Evolutionary conservation across 2,888 invertebrate species (phyloP).

Genomic region (Sacculina carcini): DNA sequence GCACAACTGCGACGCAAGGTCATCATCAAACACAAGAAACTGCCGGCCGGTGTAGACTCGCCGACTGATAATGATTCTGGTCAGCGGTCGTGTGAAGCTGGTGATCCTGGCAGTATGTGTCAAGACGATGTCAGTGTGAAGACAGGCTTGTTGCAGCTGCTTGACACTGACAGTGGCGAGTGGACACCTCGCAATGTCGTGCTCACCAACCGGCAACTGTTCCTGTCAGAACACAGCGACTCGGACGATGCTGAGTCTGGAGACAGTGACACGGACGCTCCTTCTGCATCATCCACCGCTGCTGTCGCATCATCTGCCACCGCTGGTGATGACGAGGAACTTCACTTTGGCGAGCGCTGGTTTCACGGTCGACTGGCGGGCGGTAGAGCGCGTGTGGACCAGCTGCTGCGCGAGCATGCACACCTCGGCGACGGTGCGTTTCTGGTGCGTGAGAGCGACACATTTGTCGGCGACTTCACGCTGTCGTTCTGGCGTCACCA

Average conservation of each 20-base stretch:
- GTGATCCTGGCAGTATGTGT: background rate
- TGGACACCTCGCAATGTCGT: constrained; percentile 90
- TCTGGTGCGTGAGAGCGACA: constrained; percentile 73
- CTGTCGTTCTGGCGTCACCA: constrained; percentile 54
- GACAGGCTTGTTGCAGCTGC: constrained; percentile 64
- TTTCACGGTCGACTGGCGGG: constrained; percentile 65
- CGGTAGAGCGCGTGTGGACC: constrained; percentile 42
- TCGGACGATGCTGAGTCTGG: constrained; percentile 18
- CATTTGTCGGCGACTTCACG: constrained; percentile 86
- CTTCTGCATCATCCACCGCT: background rate
- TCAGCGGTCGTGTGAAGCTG: constrained; percentile 10
- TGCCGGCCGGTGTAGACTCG: constrained; percentile 66
- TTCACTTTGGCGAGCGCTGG: constrained; percentile 80
- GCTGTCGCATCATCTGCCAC: background rate
- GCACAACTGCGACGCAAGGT: constrained; percentile 23
- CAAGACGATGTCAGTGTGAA: constrained; percentile 35
- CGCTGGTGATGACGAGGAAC: constrained; percentile 32
- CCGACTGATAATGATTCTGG: constrained; percentile 34
- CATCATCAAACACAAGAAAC: constrained; percentile 68
- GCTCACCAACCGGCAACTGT: constrained; percentile 59
- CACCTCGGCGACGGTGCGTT: constrained; percentile 74
- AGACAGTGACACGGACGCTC: background rate
- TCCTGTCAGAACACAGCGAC: constrained; percentile 40
- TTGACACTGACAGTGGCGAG: constrained; percentile 54
- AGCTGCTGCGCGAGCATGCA: constrained; percentile 34